phyloP scores from a whole-genome alignment of 2,797 vertebrate species.

The Chaetophractus vellerosus region DNA sequence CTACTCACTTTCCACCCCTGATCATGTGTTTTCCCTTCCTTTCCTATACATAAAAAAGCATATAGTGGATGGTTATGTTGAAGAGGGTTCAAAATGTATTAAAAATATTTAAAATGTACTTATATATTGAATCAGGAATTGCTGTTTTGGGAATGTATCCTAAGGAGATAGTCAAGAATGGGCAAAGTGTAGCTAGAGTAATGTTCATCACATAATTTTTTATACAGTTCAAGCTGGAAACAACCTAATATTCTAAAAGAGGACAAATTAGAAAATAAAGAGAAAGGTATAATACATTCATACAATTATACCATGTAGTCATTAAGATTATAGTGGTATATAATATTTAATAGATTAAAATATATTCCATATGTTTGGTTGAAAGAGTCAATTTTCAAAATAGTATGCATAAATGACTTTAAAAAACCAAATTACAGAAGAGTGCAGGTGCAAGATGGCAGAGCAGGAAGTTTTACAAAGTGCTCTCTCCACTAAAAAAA shows the following conservation, averaged over 20 bases:
- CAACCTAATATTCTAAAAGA: neutral
- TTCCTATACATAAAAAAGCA: neutral
- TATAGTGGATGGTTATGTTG: neutral
- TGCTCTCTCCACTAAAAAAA: too few relatives aligned
- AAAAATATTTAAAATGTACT: neutral
- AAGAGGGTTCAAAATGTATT: neutral
- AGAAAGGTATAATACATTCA: neutral
- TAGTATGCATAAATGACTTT: neutral
- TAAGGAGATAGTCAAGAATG: neutral
- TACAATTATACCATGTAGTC: neutral
- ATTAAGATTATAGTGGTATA: slow-evolving; percentile 1
- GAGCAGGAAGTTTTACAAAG: too few relatives aligned
- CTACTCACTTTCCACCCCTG: neutral
- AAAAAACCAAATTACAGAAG: too few relatives aligned
- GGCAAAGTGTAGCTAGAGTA: neutral
- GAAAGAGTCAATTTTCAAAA: slow-evolving; percentile 18
- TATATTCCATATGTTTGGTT: neutral
- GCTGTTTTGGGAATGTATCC: neutral
- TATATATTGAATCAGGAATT: neutral
- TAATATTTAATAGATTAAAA: neutral
- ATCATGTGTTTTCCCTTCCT: neutral
- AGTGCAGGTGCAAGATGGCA: too few relatives aligned
- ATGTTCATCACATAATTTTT: neutral
- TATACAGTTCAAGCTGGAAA: neutral
- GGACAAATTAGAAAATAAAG: neutral